Percentiles rank a stretch among this genome's conserved stretches.
phyloP scores from a whole-genome alignment of 2,113 vertebrate species.

The Arvicanthis niloticus region DNA sequence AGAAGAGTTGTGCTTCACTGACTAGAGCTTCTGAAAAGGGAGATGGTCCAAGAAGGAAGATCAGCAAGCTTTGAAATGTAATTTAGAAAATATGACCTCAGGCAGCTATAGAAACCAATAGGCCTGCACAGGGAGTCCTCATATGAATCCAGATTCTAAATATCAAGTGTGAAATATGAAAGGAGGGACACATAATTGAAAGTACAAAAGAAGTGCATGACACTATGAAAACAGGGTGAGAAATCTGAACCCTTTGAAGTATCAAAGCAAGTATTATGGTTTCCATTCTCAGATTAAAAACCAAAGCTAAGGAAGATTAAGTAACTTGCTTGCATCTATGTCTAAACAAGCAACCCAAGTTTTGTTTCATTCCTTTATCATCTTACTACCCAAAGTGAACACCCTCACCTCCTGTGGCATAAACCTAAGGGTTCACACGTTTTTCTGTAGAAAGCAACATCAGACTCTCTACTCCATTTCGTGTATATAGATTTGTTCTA shows the following conservation, averaged over 20 bases:
- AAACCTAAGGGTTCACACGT: background rate
- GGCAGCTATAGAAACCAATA: background rate
- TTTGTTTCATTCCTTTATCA: background rate
- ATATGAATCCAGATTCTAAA: background rate
- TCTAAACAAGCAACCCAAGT: background rate
- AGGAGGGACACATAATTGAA: background rate
- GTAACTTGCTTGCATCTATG: background rate
- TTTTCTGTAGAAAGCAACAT: background rate
- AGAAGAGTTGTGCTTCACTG: background rate
- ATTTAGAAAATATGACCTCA: slow-evolving; percentile 39
- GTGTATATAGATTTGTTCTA: background rate
- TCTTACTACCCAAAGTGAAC: background rate
- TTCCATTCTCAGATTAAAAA: background rate
- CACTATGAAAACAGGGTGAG: background rate
- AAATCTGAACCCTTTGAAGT: background rate
- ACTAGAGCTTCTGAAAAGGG: slow-evolving; percentile 44
- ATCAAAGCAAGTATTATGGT: background rate
- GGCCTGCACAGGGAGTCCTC: background rate
- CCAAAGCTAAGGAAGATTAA: background rate
- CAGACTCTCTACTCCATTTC: background rate
- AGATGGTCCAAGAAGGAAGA: slow-evolving; percentile 16
- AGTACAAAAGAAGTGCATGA: background rate
- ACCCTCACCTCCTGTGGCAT: background rate
- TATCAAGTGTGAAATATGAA: background rate
- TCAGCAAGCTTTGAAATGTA: slow-evolving; percentile 13